Base-by-base conservation (phyloP, 2,888 invertebrate species). In the Acronicta leporina region DNA sequence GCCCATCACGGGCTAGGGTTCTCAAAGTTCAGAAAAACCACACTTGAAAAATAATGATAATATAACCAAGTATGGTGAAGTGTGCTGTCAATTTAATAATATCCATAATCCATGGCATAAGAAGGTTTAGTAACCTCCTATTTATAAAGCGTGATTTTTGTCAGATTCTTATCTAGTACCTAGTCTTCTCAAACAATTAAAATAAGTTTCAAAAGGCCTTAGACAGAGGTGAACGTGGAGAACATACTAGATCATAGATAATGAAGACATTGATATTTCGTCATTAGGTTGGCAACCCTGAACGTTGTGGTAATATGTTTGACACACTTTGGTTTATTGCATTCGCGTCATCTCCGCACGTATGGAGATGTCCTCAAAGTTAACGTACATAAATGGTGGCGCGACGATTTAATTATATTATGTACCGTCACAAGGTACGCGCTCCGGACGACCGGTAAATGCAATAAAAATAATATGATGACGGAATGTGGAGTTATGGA, bases 271-370 rank as follows among this genome's bases (percentile, higher is more conserved):
- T 4, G 11, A 11, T 5, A 10, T 11, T 1, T 33, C 5, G 33
- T 11, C 11, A 0, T 33, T 11, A 10, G 1, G 5, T 13, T 9
- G 44, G 25, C 67, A 68, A 11, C 72, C 72, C 68, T 68, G 20
- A 2, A 2, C 2, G 48, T 7, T 14, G 9, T n/a, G 14, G 49
- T 67, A 56, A 69, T 75, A 44, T 55, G 59, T 69, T 52, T 54
- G 73, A 63, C 76, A 72, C 57, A 75, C 59, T 73, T 73, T 67
- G 54, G 76, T 68, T 75, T 73, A 75, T 68, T 75, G 68, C 73
- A 58, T 75, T 56, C 57, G 47, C 49, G 60, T 47, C 73, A 73
- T 75, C 76, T 73, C 76, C 68, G 55, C 63, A 46, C 33, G 45
- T 49, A 42, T 14, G 58, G 38, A 44, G 44, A 44, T 43, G 52